Evolutionary conservation across 2,888 invertebrate genomes (phyloP), one percentile per base, ranked within the genome.

Genomic region (Tetranychus truncatus): DNA sequence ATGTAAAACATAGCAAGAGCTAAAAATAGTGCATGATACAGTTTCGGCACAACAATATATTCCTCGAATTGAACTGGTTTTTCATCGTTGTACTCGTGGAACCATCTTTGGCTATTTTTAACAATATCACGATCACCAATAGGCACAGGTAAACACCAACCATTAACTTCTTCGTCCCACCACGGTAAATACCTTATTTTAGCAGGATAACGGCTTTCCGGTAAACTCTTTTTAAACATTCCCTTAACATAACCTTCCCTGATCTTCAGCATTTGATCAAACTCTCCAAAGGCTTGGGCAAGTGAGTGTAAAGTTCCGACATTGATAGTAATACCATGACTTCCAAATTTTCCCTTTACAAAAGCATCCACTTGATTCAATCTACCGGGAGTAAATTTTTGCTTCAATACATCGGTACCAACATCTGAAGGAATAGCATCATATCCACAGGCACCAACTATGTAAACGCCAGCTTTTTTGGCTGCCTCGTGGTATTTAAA

Each of bases 81-180:
- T 78, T 87, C 84, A 74, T 89, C 86, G 0, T 87, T 86, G 1
- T 84, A 82, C 69, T 89, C 88, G 81, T 87, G 88, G 21, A 91
- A 86, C 81, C 86, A 87, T 74, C 90, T 86, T 82, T 95, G 94
- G 0, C 92, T 88, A 72, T 95, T 86, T 81, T 87, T 84, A 18
- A 90, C 88, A 0, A 95, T 88, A 1, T 93, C 88, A 77, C 87
- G 86, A 84, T 95, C 95, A 9, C 91, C 85, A 45, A 92, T 92
- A 0, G 87, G 87, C 84, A 95, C 95, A 0, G 91, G 89, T 1
- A 90, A 78, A 80, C 88, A 89, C 86, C 89, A 91, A 7, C 81
- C 81, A 6, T 82, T 78, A 18, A 83, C 80, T 4, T 82, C 82
- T 18, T 81, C 79, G 76, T 79, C 9, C 11, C 24, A 45, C 20